A percentile compares a stretch with the other conserved stretches of the same genome.
Conservation (phyloP, 1,140 invertebrate species). For the Meloidogyne hapla region DNA sequence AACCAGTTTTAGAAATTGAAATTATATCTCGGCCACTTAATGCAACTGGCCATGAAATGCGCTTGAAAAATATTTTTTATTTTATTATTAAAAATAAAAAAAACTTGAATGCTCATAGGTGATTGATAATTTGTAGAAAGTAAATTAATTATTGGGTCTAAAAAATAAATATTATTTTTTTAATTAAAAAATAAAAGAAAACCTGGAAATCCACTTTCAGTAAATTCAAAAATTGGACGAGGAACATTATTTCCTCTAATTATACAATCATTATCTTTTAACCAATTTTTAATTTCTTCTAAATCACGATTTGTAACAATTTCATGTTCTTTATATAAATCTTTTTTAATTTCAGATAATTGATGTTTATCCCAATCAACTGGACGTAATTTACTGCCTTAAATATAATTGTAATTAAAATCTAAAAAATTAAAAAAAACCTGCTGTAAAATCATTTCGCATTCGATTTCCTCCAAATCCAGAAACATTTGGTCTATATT, state of each 20-base stretch:
- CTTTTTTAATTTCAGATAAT: slow-evolving; percentile 51
- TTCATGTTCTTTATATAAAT: slow-evolving; percentile 53
- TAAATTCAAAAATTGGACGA: slow-evolving; percentile 57
- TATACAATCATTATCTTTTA: slow-evolving; percentile 56
- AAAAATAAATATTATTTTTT: slow-evolving; percentile 7
- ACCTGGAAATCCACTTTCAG: slow-evolving; percentile 50
- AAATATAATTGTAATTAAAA: not conserved
- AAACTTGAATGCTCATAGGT: slow-evolving; percentile 58
- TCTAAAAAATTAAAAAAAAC: not conserved
- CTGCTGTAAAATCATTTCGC: not conserved
- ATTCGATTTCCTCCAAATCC: not conserved
- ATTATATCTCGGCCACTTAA: slow-evolving; percentile 67
- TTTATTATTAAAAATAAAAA: too few species aligned
- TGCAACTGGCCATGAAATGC: slow-evolving; percentile 67
- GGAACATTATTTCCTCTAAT: slow-evolving; percentile 53
- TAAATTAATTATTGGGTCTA: slow-evolving; percentile 35
- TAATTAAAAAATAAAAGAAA: slow-evolving; percentile 15
- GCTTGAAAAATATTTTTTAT: slow-evolving; percentile 46
- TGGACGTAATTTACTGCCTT: slow-evolving; percentile 15
- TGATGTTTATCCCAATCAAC: slow-evolving; percentile 47
- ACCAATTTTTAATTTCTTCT: slow-evolving; percentile 55
- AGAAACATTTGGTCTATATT: not conserved
- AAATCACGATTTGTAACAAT: slow-evolving; percentile 47
- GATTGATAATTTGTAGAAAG: slow-evolving; percentile 50
- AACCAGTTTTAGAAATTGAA: slow-evolving; percentile 71